These are phyloP conservation scores for Teleopsis dalmanni DNA, from an alignment of 1,140 invertebrate genomes.

Conservation along the genomic window DNA sequence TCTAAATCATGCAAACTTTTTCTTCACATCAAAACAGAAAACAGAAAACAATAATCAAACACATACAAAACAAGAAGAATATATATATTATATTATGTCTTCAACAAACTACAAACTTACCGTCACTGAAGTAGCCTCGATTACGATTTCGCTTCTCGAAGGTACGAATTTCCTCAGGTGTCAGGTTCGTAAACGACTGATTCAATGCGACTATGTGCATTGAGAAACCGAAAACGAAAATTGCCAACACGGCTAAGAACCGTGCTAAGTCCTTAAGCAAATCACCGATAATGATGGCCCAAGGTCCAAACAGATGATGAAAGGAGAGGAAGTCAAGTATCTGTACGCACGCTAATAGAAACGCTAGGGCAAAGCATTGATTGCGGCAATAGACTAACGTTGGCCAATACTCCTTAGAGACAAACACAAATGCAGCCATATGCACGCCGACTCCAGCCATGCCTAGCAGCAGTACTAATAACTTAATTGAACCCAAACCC, in stretches of 20 bases:
- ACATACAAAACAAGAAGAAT: conserved; percentile 12
- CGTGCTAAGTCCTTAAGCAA: conserved; percentile 86
- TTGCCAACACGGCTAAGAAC: conserved; percentile 92
- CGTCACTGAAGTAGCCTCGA: conserved; percentile 59
- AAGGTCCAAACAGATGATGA: conserved; percentile 97
- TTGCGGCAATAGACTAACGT: conserved; percentile 87
- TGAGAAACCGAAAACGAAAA: conserved; percentile 98
- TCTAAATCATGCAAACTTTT: too few relatives aligned
- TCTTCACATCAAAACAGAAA: too few relatives aligned
- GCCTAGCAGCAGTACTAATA: conserved; percentile 85
- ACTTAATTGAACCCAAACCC: conserved; percentile 86
- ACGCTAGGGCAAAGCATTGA: conserved; percentile 90
- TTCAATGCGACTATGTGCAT: conserved; percentile 94
- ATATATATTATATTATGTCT: too few relatives aligned
- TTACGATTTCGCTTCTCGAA: conserved; percentile 47
- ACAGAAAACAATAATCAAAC: conserved; percentile 5
- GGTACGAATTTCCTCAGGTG: conserved; percentile 49
- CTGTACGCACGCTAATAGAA: conserved; percentile 92
- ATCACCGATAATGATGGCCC: conserved; percentile 89
- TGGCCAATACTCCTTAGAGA: conserved; percentile 65
- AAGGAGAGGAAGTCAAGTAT: conserved; percentile 95
- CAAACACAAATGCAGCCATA: conserved; percentile 65
- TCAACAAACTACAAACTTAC: conserved; percentile 50
- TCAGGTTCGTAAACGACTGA: conserved; percentile 73
- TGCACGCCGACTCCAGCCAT: conserved; percentile 88